These are phyloP conservation scores for Scaptodrosophila lebanonensis DNA, from an alignment of 1,140 invertebrate species.

Conservation along the genomic window DNA sequence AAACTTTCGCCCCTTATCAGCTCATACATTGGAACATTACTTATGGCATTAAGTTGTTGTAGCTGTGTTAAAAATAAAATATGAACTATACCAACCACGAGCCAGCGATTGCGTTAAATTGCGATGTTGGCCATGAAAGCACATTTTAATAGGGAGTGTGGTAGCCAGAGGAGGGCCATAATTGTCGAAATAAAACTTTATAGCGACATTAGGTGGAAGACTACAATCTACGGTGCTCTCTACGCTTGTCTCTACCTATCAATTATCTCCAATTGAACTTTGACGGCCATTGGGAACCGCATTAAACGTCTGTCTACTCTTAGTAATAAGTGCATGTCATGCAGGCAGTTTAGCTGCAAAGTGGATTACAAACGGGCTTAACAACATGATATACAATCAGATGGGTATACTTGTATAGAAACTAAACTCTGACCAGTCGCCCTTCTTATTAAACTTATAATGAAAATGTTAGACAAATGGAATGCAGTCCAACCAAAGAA, in stretches of 20 bases:
- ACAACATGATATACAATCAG: too few relatives aligned
- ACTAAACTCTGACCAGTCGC: too few relatives aligned
- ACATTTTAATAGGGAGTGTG: neutral
- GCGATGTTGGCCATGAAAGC: conserved; percentile 4
- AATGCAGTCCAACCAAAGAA: too few relatives aligned
- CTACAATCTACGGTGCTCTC: neutral
- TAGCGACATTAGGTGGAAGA: conserved; percentile 29
- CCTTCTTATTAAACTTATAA: too few relatives aligned
- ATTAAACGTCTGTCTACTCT: too few relatives aligned
- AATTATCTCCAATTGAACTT: conserved; percentile 69
- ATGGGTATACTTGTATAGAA: too few relatives aligned
- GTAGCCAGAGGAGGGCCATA: conserved; percentile 6
- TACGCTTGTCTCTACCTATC: conserved; percentile 36
- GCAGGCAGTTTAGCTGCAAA: too few relatives aligned
- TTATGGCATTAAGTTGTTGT: conserved; percentile 25
- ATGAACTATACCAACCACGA: conserved; percentile 52
- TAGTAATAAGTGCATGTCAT: too few relatives aligned
- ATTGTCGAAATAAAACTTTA: conserved; percentile 33
- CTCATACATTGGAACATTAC: too few relatives aligned
- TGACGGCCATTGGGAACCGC: too few relatives aligned
- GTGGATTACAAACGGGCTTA: too few relatives aligned
- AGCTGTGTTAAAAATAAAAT: conserved; percentile 64
- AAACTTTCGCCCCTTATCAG: conserved; percentile 5
- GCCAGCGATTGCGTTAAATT: conserved; percentile 57
- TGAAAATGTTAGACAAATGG: too few relatives aligned